Conservation (phyloP, 1,140 invertebrate species). For the Hylyphantes graminicola region DNA sequence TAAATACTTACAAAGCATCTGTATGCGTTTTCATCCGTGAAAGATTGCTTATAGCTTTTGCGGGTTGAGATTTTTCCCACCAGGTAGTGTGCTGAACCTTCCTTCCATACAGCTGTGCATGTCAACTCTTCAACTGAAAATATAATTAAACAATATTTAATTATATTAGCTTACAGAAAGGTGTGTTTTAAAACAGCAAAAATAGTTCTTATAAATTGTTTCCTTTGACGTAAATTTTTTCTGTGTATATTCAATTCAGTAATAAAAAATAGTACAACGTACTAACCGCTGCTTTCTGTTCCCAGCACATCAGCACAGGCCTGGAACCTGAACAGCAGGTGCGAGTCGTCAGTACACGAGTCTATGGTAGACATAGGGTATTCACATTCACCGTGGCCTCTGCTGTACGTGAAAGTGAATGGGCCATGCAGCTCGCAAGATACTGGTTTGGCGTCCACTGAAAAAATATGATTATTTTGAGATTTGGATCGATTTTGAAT, state of each 20-base stretch:
- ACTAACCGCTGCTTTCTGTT: slow-evolving; percentile 73
- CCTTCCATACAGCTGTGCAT: slow-evolving; percentile 89
- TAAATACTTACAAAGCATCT: slow-evolving; percentile 79
- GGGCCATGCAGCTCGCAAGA: slow-evolving; percentile 67
- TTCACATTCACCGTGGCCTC: slow-evolving; percentile 77
- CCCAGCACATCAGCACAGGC: slow-evolving; percentile 89
- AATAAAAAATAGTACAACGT: neutral
- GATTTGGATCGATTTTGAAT: neutral
- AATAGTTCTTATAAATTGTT: neutral
- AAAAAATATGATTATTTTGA: slow-evolving; percentile 15
- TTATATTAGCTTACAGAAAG: neutral
- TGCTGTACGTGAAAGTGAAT: slow-evolving; percentile 82
- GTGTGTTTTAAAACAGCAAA: neutral
- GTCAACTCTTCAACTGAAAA: slow-evolving; percentile 83
- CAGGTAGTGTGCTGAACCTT: slow-evolving; percentile 85
- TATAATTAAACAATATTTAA: neutral
- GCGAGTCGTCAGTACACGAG: slow-evolving; percentile 83
- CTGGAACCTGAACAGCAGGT: slow-evolving; percentile 87
- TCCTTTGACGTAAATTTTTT: neutral
- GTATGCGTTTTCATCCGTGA: slow-evolving; percentile 69
- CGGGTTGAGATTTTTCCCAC: slow-evolving; percentile 75
- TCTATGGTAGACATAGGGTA: slow-evolving; percentile 81
- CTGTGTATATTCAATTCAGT: neutral
- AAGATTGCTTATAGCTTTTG: slow-evolving; percentile 40
- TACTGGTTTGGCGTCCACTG: slow-evolving; percentile 66